Conservation (phyloP, 53 echinoderm and acorn worm species). For the Hippasteria phrygiana region DNA sequence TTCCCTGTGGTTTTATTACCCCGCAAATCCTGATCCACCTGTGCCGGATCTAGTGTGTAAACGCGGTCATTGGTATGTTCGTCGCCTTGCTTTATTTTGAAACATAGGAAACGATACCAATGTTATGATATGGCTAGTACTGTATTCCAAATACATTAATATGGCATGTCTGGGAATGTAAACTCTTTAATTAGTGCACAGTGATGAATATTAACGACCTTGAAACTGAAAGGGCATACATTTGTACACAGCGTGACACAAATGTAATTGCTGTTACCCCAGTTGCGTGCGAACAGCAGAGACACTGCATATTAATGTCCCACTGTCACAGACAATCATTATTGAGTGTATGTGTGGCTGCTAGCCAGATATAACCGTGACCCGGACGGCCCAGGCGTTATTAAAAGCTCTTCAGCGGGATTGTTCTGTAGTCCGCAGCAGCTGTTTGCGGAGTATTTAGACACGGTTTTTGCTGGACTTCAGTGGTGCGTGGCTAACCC, state of each 20-base stretch:
- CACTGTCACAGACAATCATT: background rate
- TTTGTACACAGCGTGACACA: background rate
- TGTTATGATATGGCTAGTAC: background rate
- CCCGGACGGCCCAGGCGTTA: background rate
- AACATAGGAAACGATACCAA: background rate
- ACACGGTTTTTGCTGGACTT: background rate
- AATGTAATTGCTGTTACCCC: background rate
- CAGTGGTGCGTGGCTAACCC: background rate
- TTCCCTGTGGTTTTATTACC: too few species aligned
- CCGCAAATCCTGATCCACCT: too few species aligned
- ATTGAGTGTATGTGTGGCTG: background rate
- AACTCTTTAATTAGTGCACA: background rate
- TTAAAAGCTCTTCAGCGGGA: background rate
- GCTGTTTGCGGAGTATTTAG: background rate
- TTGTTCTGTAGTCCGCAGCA: background rate
- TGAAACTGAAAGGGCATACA: background rate
- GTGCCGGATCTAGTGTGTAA: too few species aligned
- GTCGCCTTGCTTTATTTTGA: too few species aligned
- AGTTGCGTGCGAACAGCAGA: background rate
- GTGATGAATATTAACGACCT: background rate
- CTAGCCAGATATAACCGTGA: background rate
- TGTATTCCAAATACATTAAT: background rate
- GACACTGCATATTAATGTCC: background rate
- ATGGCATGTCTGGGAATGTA: background rate
- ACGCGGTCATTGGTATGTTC: too few species aligned